phyloP scores from a whole-genome alignment of 2,113 vertebrate genomes.

The Passer montanus region DNA sequence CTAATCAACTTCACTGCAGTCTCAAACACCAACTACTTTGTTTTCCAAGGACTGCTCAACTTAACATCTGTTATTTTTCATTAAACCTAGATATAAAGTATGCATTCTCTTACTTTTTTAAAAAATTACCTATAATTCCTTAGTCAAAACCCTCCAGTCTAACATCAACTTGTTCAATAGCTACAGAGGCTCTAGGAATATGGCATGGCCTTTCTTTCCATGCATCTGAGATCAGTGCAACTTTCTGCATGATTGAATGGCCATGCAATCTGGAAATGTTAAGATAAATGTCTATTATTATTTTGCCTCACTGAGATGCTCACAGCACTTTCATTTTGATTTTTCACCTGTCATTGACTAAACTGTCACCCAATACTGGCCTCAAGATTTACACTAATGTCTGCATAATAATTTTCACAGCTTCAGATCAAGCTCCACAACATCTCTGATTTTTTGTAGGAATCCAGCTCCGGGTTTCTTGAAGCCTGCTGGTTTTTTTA shows the following conservation, averaged over 20 bases:
- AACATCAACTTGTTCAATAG: neutral
- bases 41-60: neutral
- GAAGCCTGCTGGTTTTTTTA: neutral
- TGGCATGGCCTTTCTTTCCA: accelerated
- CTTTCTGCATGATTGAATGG: neutral
- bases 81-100: neutral
- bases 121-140: neutral
- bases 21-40: neutral
- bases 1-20: neutral
- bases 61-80: neutral
- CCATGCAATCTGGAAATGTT: neutral
- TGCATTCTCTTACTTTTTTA: neutral
- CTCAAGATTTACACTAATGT: neutral
- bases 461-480: neutral
- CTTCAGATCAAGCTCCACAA: neutral
- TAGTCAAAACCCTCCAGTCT: neutral
- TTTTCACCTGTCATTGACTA: neutral
- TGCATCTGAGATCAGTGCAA: neutral
- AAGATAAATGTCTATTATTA: neutral
- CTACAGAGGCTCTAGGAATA: neutral
- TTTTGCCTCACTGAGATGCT: neutral
- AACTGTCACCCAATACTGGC: neutral
- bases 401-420: neutral
- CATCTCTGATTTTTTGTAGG: neutral
- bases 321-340: neutral